A percentile compares a stretch with the other conserved stretches of the same genome.
Conservation (phyloP, 2,113 vertebrate species). For the Corapipo altera region DNA sequence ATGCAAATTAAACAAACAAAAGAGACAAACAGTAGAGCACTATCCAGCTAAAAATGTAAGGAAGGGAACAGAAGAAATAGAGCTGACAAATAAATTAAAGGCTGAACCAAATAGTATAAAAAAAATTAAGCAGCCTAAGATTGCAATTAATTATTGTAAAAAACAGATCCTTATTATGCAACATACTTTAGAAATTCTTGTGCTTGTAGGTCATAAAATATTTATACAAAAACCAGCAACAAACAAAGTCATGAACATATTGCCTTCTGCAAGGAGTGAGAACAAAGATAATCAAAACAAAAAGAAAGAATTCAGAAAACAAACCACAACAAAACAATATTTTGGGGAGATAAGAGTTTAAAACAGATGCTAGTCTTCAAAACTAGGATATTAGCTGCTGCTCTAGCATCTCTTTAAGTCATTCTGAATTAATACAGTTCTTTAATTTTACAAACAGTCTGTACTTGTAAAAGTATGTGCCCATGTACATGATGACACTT, state of each 20-base stretch:
- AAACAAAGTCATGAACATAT: background rate
- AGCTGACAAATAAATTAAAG: background rate
- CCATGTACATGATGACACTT: background rate
- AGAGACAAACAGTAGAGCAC: background rate
- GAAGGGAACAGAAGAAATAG: background rate
- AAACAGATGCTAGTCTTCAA: background rate
- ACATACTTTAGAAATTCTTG: background rate
- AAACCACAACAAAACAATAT: background rate
- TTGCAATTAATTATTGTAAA: background rate
- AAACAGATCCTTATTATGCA: background rate
- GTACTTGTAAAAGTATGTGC: background rate
- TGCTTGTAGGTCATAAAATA: background rate
- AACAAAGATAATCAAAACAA: background rate
- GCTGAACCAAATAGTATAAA: background rate
- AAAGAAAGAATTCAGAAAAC: background rate
- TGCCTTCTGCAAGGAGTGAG: rapidly evolving
- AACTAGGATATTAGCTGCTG: background rate
- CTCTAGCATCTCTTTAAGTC: background rate
- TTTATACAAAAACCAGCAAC: background rate
- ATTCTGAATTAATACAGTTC: background rate
- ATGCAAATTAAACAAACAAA: background rate
- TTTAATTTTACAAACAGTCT: background rate
- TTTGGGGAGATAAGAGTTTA: background rate
- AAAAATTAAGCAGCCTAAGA: background rate
- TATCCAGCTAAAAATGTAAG: background rate